Base-by-base conservation (phyloP, 1,140 invertebrate genomes). In the Sitobion miscanthi region DNA sequence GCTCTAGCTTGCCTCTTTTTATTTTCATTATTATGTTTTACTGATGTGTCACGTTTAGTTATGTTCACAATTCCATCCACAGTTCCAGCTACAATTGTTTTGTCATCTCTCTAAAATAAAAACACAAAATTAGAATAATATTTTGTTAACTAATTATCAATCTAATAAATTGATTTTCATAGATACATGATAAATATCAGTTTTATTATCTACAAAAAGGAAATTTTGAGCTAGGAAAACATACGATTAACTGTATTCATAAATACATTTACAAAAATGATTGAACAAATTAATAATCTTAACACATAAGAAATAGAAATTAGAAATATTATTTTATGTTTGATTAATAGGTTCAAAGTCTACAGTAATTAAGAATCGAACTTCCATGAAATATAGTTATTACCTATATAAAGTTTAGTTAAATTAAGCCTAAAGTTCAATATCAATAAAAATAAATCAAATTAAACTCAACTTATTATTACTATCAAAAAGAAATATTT, bases 41-140 rank as follows among this genome's bases (percentile, higher is more conserved):
- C n/a, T 94, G 96, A 95, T 94, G 96, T 96, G 95, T 98, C 97
- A 95, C 97, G 96, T 95, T 97, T 96, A 94, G 97, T 96, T 45
- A 99, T 97, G 9, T 98, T 98, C 94, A 99, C 96, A 77, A 99
- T 95, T 86, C 98, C 98, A 95, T 99, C 98, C n/a, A 98, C 96
- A 97, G 99, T 98, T 90, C 99, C 99, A 90, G 97, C 97, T 69
- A 97, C 98, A 94, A 99, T 95, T 45, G 97, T 97, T 94, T 98
- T 97, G 96, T 99, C 98, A 95, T 98, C 96, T 93, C 96, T 96
- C 95, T 98, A 96, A 94, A 97, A 96, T 93, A 94, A 0, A 54
- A 23, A 21, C 52, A 54, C 20, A 54, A 54, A 21, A 54, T 54
- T 54, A 21, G 6, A 52, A 20, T 52, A 21, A 7, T 30, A 77